These are phyloP conservation scores for Frieseomelitta varia DNA, from an alignment of 1,140 invertebrate genomes.

Conservation along the genomic window DNA sequence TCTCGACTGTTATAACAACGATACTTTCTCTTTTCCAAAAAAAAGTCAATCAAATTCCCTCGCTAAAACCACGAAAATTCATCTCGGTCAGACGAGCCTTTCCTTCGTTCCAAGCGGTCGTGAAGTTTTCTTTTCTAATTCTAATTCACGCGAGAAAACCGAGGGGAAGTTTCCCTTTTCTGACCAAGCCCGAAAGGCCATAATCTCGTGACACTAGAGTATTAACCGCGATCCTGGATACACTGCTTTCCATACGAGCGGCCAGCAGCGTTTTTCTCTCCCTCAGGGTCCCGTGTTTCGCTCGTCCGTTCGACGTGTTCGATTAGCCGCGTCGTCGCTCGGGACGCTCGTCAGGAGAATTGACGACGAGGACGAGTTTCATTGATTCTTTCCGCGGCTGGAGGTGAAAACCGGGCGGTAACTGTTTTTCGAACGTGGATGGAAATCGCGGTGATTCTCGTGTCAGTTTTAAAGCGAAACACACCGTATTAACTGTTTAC, in stretches of 20 bases:
- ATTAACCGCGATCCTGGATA: background rate
- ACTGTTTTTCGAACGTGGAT: background rate
- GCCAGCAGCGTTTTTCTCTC: no score
- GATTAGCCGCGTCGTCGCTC: background rate
- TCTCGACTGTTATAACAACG: no score
- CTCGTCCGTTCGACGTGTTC: background rate
- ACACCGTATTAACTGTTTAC: no score
- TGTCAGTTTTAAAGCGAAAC: no score
- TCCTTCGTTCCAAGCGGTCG: background rate
- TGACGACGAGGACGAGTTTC: background rate
- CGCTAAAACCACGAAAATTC: background rate
- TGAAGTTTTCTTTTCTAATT: constrained; percentile 15
- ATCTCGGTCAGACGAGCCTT: background rate
- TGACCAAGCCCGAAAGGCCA: no score
- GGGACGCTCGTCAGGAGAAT: background rate
- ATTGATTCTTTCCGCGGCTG: background rate
- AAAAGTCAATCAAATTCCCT: background rate
- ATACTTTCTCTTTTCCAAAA: no score
- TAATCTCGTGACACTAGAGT: background rate
- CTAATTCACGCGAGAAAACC: background rate
- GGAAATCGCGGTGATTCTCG: no score
- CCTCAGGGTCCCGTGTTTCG: background rate
- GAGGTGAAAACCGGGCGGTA: background rate
- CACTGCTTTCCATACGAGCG: constrained; percentile 2
- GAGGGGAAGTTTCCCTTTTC: background rate